Conservation (phyloP, 2,113 vertebrate species). For the Prolemur simus region DNA sequence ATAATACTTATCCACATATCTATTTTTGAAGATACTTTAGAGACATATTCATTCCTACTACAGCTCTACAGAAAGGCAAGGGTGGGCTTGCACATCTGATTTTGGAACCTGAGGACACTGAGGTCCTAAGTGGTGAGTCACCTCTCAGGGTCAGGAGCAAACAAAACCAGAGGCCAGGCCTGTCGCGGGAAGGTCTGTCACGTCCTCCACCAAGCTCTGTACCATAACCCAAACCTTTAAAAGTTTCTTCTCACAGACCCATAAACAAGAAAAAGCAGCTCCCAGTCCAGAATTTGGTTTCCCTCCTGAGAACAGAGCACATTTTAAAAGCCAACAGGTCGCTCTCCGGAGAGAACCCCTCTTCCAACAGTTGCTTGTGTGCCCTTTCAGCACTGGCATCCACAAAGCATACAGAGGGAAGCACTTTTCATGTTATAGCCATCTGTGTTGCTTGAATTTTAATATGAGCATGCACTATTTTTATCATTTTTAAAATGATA, state of each 20-base stretch:
- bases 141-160: not conserved
- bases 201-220: not conserved
- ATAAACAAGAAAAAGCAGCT: not conserved
- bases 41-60: not conserved
- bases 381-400: not conserved
- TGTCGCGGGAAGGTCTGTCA: too few relatives aligned
- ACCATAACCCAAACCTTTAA: not conserved
- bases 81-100: not conserved
- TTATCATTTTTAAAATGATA: not conserved
- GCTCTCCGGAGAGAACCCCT: not conserved
- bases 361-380: not conserved
- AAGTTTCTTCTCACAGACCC: not conserved
- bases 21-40: not conserved
- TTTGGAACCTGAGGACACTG: not conserved
- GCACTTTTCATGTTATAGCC: not conserved
- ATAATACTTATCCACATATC: not conserved
- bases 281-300: not conserved
- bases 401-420: not conserved
- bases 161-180: not conserved
- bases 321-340: not conserved
- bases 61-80: not conserved
- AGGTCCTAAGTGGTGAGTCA: not conserved
- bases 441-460: not conserved
- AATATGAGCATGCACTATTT: not conserved
- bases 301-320: not conserved